Evolutionary conservation across 2,113 vertebrate genomes (phyloP).

Genomic region (Apodemus sylvaticus): DNA sequence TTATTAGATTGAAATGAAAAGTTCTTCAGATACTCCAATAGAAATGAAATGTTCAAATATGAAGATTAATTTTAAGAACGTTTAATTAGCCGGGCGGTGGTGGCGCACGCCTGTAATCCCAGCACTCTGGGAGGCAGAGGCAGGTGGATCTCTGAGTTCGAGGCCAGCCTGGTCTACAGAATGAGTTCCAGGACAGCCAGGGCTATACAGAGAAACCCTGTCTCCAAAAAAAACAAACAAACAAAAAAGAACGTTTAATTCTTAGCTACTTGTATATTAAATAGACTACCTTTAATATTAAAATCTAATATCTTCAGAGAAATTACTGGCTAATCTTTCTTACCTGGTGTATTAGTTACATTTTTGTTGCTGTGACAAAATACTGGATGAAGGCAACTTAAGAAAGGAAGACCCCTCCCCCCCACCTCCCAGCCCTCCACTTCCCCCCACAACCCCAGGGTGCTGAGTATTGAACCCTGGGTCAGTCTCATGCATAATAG

Average conservation of each 20-base stretch:
- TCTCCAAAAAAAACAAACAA: too few species aligned
- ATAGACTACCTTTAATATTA: constrained; percentile 29
- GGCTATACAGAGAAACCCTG: too few species aligned
- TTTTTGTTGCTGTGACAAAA: background rate
- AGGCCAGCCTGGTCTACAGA: too few species aligned
- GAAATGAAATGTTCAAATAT: background rate
- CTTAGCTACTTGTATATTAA: background rate
- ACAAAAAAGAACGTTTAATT: too few species aligned
- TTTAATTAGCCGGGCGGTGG: too few species aligned
- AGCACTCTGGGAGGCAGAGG: too few species aligned
- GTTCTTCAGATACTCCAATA: constrained; percentile 2
- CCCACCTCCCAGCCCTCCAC: background rate
- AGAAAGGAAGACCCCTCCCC: background rate
- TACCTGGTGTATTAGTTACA: background rate
- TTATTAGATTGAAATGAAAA: constrained; percentile 17
- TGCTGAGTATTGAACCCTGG: background rate
- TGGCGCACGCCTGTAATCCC: too few species aligned
- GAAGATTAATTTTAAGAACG: background rate
- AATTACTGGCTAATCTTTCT: background rate
- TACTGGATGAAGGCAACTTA: background rate
- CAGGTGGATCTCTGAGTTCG: too few species aligned
- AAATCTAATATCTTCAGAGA: constrained; percentile 2
- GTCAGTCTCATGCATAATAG: background rate
- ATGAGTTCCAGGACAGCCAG: too few species aligned
- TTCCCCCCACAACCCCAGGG: background rate